Base-by-base conservation (phyloP, 2,888 invertebrate genomes). In the Drosophila sordidula region DNA sequence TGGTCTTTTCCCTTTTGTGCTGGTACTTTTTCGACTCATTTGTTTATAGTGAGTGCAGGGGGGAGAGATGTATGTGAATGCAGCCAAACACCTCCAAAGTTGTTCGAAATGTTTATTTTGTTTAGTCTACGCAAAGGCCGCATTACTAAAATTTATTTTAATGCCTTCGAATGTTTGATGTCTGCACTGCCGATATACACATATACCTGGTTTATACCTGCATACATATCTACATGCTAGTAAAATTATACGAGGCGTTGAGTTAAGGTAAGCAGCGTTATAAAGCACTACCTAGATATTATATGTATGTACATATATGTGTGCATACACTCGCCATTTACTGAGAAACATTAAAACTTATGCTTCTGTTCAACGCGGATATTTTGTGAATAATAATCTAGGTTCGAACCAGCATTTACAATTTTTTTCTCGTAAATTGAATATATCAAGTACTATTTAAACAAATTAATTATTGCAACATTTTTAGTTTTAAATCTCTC, bases 71-170 rank as follows among this genome's bases (percentile, higher is more conserved):
- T 29, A 8, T 34, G 34, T 12, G 41, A 58, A 49, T 58, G 57
- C 56, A 70, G 39, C 36, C 44, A 52, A 67, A 68, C 70, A 83
- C 63, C 82, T 70, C 47, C 61, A 54, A 55, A 63, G 46, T 58
- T 59, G 47, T 49, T 69, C 45, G 63, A 62, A 72, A 62, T 84
- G 83, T 87, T 84, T 84, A 84, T 84, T 84, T 87, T 87, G 83
- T 84, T 84, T 84, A 84, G 83, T 84, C 85, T 84, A 87, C 83
- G 67, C 85, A 83, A 85, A 83, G 87, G 82, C 87, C 85, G 78
- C 75, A 72, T 56, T 72, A 75, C 78, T 66, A 80, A 81, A 84
- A 87, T 85, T 81, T 85, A 87, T 87, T 81, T 81, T 63, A 85
- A 83, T 87, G 74, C 82, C 70, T 63, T 46, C 41, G 68, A 81